Conservation (phyloP, 2,888 invertebrate species). For the Spodoptera littoralis region DNA sequence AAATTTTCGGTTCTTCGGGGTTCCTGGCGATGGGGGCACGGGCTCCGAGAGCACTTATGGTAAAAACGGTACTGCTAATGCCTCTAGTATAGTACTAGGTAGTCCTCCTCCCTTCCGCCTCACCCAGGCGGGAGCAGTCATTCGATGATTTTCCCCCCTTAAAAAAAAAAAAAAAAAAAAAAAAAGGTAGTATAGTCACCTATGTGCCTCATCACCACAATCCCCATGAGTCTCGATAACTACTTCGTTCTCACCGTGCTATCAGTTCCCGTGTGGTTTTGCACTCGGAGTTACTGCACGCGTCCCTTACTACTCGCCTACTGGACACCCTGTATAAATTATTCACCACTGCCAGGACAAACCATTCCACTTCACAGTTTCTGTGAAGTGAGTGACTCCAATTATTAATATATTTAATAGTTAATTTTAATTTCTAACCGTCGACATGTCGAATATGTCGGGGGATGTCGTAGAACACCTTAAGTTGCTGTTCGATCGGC, state of each 20-base stretch:
- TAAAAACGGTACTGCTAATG: too few relatives aligned
- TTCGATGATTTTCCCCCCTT: too few relatives aligned
- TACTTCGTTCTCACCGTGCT: slow-evolving; percentile 52
- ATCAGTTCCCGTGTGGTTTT: slow-evolving; percentile 67
- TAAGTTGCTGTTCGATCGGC: slow-evolving; percentile 88
- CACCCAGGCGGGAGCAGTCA: too few relatives aligned
- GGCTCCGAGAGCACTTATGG: too few relatives aligned
- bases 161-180: too few relatives aligned
- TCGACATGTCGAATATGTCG: slow-evolving; percentile 62
- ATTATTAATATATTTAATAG: slow-evolving; percentile 27
- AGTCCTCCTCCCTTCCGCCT: too few relatives aligned
- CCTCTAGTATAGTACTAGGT: too few relatives aligned
- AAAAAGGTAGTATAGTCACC: too few relatives aligned
- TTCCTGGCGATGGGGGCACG: too few relatives aligned
- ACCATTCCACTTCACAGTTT: slow-evolving; percentile 76
- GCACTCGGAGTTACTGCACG: slow-evolving; percentile 65
- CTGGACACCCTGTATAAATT: slow-evolving; percentile 41
- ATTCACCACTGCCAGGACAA: slow-evolving; percentile 55
- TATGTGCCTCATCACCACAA: too few relatives aligned
- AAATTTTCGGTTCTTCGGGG: too few relatives aligned
- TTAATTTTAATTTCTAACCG: slow-evolving; percentile 24
- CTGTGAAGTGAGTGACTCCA: slow-evolving; percentile 75
- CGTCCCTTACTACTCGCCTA: slow-evolving; percentile 33
- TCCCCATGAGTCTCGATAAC: slow-evolving; percentile 21
- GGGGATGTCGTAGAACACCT: slow-evolving; percentile 66